These are phyloP conservation scores for Napeogenes inachia DNA, from an alignment of 2,888 invertebrate species.

Conservation along the genomic window DNA sequence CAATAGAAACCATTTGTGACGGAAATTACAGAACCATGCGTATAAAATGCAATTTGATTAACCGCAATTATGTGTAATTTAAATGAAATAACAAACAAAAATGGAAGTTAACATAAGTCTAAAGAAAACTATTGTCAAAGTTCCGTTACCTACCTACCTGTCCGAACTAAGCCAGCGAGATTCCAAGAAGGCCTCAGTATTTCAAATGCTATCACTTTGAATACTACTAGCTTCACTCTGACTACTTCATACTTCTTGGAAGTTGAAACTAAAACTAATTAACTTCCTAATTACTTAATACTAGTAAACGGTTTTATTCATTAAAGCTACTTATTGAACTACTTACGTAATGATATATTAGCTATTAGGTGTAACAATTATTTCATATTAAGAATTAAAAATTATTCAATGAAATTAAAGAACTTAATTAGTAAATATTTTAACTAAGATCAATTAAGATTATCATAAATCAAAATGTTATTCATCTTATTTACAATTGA, in stretches of 20 bases:
- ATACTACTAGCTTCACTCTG: slow-evolving; percentile 47
- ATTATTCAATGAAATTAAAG: too few relatives aligned
- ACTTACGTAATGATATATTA: too few relatives aligned
- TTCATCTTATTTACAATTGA: neutral
- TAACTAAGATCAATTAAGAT: too few relatives aligned
- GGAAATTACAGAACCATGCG: neutral
- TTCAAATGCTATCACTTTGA: slow-evolving; percentile 71
- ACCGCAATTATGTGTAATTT: slow-evolving; percentile 13
- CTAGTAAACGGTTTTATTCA: neutral
- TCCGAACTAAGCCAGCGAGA: slow-evolving; percentile 48
- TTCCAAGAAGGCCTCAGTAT: slow-evolving; percentile 72
- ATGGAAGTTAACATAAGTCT: slow-evolving; percentile 1
- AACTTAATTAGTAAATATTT: too few relatives aligned
- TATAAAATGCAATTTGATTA: slow-evolving; percentile 11
- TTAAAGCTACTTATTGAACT: neutral
- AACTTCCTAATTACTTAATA: slow-evolving; percentile 30
- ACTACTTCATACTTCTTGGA: slow-evolving; percentile 64
- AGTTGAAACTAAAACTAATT: slow-evolving; percentile 53
- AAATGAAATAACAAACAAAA: slow-evolving; percentile 7
- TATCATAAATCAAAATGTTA: neutral
- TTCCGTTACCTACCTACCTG: slow-evolving; percentile 75
- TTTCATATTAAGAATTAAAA: too few relatives aligned
- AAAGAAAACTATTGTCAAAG: slow-evolving; percentile 49
- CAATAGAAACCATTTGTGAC: too few relatives aligned
- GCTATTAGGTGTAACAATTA: too few relatives aligned